These are phyloP conservation scores for Morpho deidamia DNA, from an alignment of 2,888 invertebrate genomes.

Conservation along the genomic window DNA sequence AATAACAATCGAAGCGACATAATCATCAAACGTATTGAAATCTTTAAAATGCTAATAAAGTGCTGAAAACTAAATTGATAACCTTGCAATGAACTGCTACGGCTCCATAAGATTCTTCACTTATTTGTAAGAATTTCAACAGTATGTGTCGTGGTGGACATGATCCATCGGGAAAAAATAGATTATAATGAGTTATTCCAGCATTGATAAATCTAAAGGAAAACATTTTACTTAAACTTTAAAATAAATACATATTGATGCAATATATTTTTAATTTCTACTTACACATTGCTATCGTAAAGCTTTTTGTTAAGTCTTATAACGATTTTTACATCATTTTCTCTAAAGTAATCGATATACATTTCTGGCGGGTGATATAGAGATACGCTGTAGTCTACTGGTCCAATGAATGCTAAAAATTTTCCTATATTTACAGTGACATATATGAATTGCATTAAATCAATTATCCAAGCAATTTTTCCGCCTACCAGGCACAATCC, in stretches of 20 bases:
- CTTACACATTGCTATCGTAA: conserved; percentile 85
- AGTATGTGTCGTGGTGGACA: conserved; percentile 89
- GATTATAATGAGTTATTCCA: conserved; percentile 91
- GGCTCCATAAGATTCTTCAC: conserved; percentile 84
- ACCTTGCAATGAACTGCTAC: conserved; percentile 96
- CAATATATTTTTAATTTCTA: conserved; percentile 19
- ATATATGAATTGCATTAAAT: background rate
- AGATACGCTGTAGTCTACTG: conserved; percentile 78
- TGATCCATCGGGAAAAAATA: conserved; percentile 93
- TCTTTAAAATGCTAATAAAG: background rate
- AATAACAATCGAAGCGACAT: conserved; percentile 24
- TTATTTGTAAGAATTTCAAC: conserved; percentile 87
- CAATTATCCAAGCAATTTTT: background rate
- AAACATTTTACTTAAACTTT: background rate
- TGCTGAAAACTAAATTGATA: conserved; percentile 32
- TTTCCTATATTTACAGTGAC: conserved; percentile 57
- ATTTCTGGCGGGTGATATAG: conserved; percentile 85
- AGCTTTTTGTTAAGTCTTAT: conserved; percentile 90
- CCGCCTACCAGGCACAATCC: conserved; percentile 88
- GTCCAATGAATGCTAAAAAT: conserved; percentile 93
- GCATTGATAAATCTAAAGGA: conserved; percentile 67
- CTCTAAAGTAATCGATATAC: conserved; percentile 90
- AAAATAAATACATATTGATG: background rate
- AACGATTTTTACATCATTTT: conserved; percentile 88
- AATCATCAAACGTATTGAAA: conserved; percentile 7